Conservation (phyloP, 1,140 invertebrate species). For the Patella vulgata region DNA sequence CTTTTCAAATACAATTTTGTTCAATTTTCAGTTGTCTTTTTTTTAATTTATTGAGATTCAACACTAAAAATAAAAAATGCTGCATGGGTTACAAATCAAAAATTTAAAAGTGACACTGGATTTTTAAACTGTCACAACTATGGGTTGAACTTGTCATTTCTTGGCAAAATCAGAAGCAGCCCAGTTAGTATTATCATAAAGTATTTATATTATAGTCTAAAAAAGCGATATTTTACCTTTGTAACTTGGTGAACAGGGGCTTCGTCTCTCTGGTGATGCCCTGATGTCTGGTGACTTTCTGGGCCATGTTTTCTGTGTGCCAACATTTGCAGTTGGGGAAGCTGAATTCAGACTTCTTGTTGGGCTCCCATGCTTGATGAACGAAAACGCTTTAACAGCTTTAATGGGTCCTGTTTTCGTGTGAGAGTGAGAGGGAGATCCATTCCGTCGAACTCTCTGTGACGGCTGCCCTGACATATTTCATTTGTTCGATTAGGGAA, state of each 20-base stretch:
- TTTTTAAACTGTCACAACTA: no score
- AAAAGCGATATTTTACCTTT: slow-evolving; percentile 35
- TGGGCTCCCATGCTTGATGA: slow-evolving; percentile 43
- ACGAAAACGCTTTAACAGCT: slow-evolving; percentile 46
- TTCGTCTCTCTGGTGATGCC: slow-evolving; percentile 46
- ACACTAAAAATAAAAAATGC: no score
- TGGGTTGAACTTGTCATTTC: no score
- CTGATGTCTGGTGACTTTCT: slow-evolving; percentile 41
- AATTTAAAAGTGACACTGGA: no score
- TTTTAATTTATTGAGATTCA: no score
- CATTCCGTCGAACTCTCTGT: slow-evolving; percentile 46
- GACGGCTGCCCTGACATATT: slow-evolving; percentile 15
- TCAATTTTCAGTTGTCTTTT: no score
- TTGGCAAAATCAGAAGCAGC: no score
- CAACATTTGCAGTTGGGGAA: slow-evolving; percentile 35
- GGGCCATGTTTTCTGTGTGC: slow-evolving; percentile 21
- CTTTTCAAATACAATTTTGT: no score
- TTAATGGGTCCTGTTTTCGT: slow-evolving; percentile 50
- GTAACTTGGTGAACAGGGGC: slow-evolving; percentile 37
- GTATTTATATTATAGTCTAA: no score
- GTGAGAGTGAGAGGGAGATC: slow-evolving; percentile 43
- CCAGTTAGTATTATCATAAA: no score
- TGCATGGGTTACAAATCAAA: no score
- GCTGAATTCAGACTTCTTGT: slow-evolving; percentile 28
- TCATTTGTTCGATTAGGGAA: slow-evolving; percentile 4